phyloP scores from a whole-genome alignment of 2,888 invertebrate species.

The Epinotia nisella region DNA sequence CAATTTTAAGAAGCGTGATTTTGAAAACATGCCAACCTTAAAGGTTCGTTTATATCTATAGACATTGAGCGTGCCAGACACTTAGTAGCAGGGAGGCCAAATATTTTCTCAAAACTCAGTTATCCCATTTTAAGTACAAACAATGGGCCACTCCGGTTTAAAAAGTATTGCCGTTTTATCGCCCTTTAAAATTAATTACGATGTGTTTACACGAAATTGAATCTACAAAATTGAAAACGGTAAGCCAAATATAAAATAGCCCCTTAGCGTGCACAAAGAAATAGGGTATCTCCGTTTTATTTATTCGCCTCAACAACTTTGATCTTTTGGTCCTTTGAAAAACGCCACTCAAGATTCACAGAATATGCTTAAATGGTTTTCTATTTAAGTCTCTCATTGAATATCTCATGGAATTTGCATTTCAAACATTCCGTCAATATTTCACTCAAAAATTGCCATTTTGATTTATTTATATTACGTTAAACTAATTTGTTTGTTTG shows the following conservation, averaged over 20 bases:
- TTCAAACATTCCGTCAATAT: conserved; percentile 51
- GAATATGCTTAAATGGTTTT: conserved; percentile 63
- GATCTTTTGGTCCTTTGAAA: conserved; percentile 66
- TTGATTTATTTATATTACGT: conserved; percentile 19
- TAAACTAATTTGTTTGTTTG: conserved; percentile 1
- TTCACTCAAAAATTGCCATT: conserved; percentile 47
- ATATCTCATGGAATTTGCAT: conserved; percentile 55
- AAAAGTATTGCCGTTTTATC: conserved; percentile 36
- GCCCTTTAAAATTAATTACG: conserved; percentile 46
- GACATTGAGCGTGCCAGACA: no score
- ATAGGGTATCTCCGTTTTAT: conserved; percentile 60
- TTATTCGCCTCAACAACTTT: conserved; percentile 69
- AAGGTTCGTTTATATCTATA: no score
- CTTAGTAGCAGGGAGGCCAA: conserved; percentile 37
- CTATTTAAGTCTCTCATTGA: conserved; percentile 54
- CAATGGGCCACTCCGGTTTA: conserved; percentile 25
- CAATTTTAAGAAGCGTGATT: conserved; percentile 29
- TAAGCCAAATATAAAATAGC: conserved; percentile 55
- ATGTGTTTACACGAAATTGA: conserved; percentile 46
- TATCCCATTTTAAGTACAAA: conserved; percentile 40
- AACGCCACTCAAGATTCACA: conserved; percentile 62
- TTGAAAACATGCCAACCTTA: conserved; percentile 19
- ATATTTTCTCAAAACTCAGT: conserved; percentile 40
- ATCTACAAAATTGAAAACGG: conserved; percentile 52
- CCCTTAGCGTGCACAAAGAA: conserved; percentile 58